A percentile compares a stretch with the other conserved stretches of the same genome.
phyloP scores from a whole-genome alignment of 1,140 invertebrate genomes.

The Anastatus disparis region DNA sequence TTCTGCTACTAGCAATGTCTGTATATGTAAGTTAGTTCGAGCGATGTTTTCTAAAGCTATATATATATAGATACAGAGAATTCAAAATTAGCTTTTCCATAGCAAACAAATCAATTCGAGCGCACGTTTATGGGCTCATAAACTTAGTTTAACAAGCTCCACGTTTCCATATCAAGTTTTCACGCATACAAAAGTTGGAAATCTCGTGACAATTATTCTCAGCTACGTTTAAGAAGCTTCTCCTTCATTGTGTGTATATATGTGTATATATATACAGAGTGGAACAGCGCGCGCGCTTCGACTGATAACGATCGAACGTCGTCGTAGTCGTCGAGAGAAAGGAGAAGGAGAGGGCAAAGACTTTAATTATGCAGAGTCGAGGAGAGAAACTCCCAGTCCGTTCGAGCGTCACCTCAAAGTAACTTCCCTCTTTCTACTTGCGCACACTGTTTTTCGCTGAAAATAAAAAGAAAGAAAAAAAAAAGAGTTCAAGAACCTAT shows the following conservation, averaged over 20 bases:
- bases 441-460: not conserved
- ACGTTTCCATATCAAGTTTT: not conserved
- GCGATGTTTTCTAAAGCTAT: not conserved
- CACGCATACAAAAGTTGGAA: not conserved
- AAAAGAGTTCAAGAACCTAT: constrained; percentile 5
- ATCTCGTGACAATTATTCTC: not conserved
- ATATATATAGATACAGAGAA: no score
- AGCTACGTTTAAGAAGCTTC: not conserved
- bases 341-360: not conserved
- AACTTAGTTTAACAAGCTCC: not conserved
- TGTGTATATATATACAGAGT: not conserved
- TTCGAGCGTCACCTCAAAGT: constrained; percentile 22
- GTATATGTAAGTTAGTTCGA: not conserved
- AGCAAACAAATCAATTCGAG: not conserved
- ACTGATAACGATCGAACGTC: constrained; percentile 35
- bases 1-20: no score
- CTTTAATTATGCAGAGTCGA: constrained; percentile 39
- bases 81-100: no score
- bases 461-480: not conserved
- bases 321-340: not conserved
- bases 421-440: constrained; percentile 10
- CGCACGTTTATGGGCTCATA: not conserved
- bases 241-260: not conserved
- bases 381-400: constrained; percentile 15
- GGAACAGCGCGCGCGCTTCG: not conserved